Evolutionary conservation across 2,888 invertebrate species (phyloP).

Genomic region (Oscheius sp.): DNA sequence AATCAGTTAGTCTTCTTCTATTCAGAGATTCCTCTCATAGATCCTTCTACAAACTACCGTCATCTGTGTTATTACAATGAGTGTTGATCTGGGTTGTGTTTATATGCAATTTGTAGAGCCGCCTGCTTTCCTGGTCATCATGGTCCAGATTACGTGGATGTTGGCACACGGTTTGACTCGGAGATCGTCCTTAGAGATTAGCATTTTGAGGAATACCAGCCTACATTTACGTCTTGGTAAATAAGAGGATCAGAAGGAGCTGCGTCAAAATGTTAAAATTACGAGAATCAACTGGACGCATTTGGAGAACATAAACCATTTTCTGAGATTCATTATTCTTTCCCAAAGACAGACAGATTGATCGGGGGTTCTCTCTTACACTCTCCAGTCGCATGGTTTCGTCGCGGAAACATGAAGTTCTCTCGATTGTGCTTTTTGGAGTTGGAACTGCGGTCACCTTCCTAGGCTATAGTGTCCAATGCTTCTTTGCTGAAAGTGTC

Average conservation of each 20-base stretch:
- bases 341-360: no score
- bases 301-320: not conserved
- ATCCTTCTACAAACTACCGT: not conserved
- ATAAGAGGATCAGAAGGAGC: not conserved
- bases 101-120: slow-evolving; percentile 7
- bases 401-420: slow-evolving; percentile 37
- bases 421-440: slow-evolving; percentile 39
- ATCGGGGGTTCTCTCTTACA: no score
- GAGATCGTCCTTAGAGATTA: not conserved
- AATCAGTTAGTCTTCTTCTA: not conserved
- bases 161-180: not conserved
- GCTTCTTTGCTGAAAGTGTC: slow-evolving; percentile 43
- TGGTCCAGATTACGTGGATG: not conserved
- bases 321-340: no score
- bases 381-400: not conserved
- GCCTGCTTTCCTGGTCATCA: not conserved
- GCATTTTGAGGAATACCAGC: not conserved
- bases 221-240: slow-evolving; percentile 10
- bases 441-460: slow-evolving; percentile 42
- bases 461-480: slow-evolving; percentile 43
- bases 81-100: slow-evolving; percentile 11
- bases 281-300: not conserved
- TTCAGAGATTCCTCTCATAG: not conserved
- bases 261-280: not conserved
- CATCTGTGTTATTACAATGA: not conserved